Percentiles rank a stretch among this genome's conserved stretches.
Conservation (phyloP, 2,797 vertebrate genomes). For the Siniperca obscura region DNA sequence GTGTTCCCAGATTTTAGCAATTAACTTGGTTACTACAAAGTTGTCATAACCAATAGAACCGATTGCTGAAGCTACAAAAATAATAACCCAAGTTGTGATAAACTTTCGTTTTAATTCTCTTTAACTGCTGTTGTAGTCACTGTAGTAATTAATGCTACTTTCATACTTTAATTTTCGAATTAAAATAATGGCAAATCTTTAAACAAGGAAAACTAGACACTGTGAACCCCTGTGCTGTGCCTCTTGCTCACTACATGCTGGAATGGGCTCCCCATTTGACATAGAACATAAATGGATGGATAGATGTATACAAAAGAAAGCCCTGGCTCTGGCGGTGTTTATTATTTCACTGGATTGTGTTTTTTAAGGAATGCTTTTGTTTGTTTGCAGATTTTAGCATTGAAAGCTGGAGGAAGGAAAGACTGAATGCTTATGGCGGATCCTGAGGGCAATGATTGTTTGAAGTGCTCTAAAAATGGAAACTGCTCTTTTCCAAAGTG, state of each 20-base stretch:
- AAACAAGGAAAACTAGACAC: background rate
- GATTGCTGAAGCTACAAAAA: background rate
- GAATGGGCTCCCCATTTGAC: background rate
- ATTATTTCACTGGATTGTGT: constrained; percentile 23
- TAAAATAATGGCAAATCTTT: too few species aligned
- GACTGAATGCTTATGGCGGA: constrained; percentile 51
- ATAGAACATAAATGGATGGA: constrained; percentile 1
- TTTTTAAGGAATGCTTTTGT: constrained; percentile 42
- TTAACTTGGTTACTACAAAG: background rate
- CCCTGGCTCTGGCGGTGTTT: constrained; percentile 3
- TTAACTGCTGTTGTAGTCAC: background rate
- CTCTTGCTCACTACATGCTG: background rate
- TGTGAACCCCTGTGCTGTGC: background rate
- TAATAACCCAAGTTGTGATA: background rate
- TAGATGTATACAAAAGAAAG: background rate
- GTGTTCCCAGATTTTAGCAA: background rate
- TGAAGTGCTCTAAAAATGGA: constrained; percentile 64
- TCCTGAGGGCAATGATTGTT: constrained; percentile 64
- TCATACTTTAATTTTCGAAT: too few species aligned
- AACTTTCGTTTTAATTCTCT: background rate
- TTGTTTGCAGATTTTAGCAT: constrained; percentile 54
- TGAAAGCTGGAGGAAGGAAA: constrained; percentile 40
- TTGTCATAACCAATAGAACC: background rate
- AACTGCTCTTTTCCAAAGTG: constrained; percentile 52
- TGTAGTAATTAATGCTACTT: background rate